Conservation (phyloP, 35 echinoderm and acorn worm species). For the Ophioderma brevispina region DNA sequence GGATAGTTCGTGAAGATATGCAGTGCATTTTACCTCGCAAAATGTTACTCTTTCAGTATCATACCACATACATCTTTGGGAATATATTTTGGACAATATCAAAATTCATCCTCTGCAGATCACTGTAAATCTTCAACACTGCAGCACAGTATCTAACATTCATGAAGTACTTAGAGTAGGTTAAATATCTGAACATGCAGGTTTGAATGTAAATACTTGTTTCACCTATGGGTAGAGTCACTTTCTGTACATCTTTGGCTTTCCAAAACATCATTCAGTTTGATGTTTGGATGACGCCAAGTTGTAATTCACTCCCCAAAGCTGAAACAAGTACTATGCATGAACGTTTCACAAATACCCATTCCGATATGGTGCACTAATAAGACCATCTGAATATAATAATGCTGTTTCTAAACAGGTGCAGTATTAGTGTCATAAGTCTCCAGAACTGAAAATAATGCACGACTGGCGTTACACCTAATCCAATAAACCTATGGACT, state of each 20-base stretch:
- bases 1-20: too few relatives aligned
- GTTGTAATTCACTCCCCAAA: not conserved
- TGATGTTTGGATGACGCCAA: too few relatives aligned
- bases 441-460: not conserved
- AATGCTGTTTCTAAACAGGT: not conserved
- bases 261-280: too few relatives aligned
- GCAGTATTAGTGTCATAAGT: not conserved
- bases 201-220: not conserved
- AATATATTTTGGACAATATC: too few relatives aligned
- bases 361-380: constrained; percentile 9
- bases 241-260: too few relatives aligned
- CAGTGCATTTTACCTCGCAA: too few relatives aligned
- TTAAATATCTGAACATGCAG: constrained; percentile 2
- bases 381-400: constrained; percentile 12
- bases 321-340: not conserved
- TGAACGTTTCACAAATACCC: not conserved
- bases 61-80: too few relatives aligned
- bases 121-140: too few relatives aligned
- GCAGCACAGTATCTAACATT: too few relatives aligned
- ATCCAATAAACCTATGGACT: not conserved
- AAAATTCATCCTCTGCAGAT: too few relatives aligned
- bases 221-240: not conserved
- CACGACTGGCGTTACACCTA: not conserved
- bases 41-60: too few relatives aligned
- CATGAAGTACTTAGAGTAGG: too few relatives aligned